phyloP scores from a whole-genome alignment of 2,888 invertebrate species.

The Polydrusus pterygomalis region DNA sequence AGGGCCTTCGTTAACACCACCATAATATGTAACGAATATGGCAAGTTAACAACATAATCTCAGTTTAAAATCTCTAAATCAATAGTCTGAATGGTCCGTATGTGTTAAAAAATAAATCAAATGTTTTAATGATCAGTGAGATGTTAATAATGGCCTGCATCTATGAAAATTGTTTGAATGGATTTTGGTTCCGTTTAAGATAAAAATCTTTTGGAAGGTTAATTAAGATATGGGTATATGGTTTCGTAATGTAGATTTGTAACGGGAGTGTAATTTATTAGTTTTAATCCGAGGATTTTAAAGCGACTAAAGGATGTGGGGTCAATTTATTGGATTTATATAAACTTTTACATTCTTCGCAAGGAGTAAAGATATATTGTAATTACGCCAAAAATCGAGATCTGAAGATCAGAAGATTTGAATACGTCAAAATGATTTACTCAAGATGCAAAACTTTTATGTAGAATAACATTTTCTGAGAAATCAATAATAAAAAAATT shows the following conservation, averaged over 20 bases:
- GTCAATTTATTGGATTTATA: too few relatives aligned
- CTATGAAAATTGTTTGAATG: constrained; percentile 41
- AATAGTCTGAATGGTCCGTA: constrained; percentile 35
- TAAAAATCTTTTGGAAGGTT: constrained; percentile 36
- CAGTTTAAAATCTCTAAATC: constrained; percentile 37
- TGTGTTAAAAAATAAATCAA: constrained; percentile 54
- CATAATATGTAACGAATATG: constrained; percentile 20
- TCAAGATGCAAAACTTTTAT: too few relatives aligned
- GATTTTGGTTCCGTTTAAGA: constrained; percentile 46
- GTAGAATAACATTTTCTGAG: too few relatives aligned
- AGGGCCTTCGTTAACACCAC: constrained; percentile 20
- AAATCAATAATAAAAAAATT: too few relatives aligned
- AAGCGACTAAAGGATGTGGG: too few relatives aligned
- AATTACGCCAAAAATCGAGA: too few relatives aligned
- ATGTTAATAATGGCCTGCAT: constrained; percentile 56
- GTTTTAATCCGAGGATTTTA: too few relatives aligned
- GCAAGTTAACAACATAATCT: constrained; percentile 38
- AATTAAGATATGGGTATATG: constrained; percentile 43
- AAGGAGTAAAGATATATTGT: too few relatives aligned
- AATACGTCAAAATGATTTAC: too few relatives aligned
- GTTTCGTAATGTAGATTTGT: constrained; percentile 19
- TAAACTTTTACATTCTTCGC: too few relatives aligned
- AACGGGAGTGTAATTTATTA: constrained; percentile 13
- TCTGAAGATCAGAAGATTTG: too few relatives aligned
- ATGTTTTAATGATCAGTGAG: constrained; percentile 48